phyloP scores from a whole-genome alignment of 2,797 vertebrate species.

The Acestrorhynchus altus region DNA sequence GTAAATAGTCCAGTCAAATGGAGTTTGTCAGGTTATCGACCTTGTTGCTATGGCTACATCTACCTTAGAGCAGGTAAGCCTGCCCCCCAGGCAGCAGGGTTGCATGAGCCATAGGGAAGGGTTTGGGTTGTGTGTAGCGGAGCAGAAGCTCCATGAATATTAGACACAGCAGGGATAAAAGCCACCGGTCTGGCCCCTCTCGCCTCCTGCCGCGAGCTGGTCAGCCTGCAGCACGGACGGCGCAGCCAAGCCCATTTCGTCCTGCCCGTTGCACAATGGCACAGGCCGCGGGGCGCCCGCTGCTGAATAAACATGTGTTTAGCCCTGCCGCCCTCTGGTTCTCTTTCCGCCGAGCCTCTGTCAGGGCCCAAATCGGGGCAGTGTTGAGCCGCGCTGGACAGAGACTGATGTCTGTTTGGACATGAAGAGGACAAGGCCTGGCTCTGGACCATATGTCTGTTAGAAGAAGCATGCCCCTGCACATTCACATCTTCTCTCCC shows the following conservation, averaged over 20 bases:
- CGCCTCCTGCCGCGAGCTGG: conserved; percentile 47
- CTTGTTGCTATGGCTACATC: not conserved
- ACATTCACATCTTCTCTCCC: not conserved
- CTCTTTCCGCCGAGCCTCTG: conserved; percentile 51
- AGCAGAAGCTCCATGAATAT: conserved; percentile 77
- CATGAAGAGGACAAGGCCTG: conserved; percentile 29
- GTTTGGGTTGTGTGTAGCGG: conserved; percentile 61
- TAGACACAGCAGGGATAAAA: conserved; percentile 60
- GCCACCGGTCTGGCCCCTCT: conserved; percentile 46
- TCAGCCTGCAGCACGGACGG: conserved; percentile 41
- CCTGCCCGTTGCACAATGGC: conserved; percentile 52
- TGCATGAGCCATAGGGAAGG: not conserved
- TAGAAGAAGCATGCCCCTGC: conserved; percentile 15
- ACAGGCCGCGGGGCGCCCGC: conserved; percentile 42
- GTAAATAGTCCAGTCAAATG: not conserved
- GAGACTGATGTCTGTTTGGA: conserved; percentile 40
- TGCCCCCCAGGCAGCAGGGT: not conserved
- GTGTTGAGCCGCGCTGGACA: conserved; percentile 36
- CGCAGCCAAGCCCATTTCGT: conserved; percentile 50
- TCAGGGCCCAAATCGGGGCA: not conserved
- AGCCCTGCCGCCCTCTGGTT: conserved; percentile 28
- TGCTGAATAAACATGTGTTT: conserved; percentile 59
- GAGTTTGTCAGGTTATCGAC: not conserved
- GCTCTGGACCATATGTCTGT: conserved; percentile 49
- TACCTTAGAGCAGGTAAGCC: not conserved